These are phyloP conservation scores for Cacajao melanocephalus DNA, from an alignment of 2,797 vertebrate genomes.

Conservation along the genomic window DNA sequence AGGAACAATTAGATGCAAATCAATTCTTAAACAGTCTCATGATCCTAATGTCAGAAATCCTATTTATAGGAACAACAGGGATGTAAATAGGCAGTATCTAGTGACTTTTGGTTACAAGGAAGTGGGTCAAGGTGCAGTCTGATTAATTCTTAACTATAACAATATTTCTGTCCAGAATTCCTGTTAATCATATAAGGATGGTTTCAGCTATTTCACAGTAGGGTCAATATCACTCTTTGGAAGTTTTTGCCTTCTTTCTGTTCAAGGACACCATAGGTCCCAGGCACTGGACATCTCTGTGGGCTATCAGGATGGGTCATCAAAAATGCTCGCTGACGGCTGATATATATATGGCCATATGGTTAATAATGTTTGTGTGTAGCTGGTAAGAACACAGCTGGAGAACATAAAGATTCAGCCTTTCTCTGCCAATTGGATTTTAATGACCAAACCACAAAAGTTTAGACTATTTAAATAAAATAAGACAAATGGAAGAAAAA, in stretches of 20 bases:
- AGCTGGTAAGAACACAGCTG: slow-evolving; percentile 83
- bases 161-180: neutral
- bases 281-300: neutral
- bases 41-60: neutral
- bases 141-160: neutral
- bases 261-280: neutral
- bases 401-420: slow-evolving; percentile 82
- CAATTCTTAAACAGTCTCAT: neutral
- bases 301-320: slow-evolving; percentile 21
- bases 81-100: neutral
- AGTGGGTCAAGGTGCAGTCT: neutral
- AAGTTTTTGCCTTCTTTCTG: neutral
- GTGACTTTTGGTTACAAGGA: neutral
- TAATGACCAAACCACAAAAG: slow-evolving; percentile 85
- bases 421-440: slow-evolving; percentile 83
- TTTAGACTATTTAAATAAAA: slow-evolving; percentile 83
- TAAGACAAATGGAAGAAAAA: slow-evolving; percentile 83
- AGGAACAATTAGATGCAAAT: neutral
- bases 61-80: neutral
- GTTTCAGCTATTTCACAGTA: neutral
- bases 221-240: neutral
- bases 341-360: slow-evolving; percentile 71
- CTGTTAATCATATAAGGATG: neutral
- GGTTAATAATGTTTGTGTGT: slow-evolving; percentile 80
- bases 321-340: slow-evolving; percentile 57